Percentiles rank a stretch among this genome's conserved stretches.
Conservation (phyloP, 2,797 vertebrate species). For the Squalus acanthias region DNA sequence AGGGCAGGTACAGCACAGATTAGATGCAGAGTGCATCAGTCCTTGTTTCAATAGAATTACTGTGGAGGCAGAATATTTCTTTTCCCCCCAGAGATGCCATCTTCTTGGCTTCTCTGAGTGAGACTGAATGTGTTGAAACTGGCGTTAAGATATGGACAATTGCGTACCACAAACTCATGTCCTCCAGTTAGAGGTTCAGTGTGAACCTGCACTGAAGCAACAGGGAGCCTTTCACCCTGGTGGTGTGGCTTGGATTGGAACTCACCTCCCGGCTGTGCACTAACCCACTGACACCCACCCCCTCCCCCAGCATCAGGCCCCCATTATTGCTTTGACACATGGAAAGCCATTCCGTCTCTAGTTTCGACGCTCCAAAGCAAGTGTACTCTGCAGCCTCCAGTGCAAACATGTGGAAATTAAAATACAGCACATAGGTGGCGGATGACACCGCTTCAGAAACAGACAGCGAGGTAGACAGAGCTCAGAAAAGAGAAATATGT, state of each 20-base stretch:
- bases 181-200: neutral
- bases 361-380: neutral
- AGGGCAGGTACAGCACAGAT: too few relatives aligned
- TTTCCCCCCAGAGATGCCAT: neutral
- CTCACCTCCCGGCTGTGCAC: neutral
- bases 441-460: neutral
- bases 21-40: conserved; percentile 40
- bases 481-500: neutral
- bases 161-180: neutral
- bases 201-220: neutral
- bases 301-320: neutral
- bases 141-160: neutral
- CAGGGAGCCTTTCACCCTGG: neutral
- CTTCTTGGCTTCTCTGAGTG: neutral
- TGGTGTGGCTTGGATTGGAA: too few relatives aligned
- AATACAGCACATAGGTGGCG: neutral
- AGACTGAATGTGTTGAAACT: neutral
- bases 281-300: neutral
- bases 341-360: neutral
- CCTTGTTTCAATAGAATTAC: conserved; percentile 35
- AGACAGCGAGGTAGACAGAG: too few relatives aligned
- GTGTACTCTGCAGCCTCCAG: neutral
- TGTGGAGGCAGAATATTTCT: conserved; percentile 40
- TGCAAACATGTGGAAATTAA: neutral
- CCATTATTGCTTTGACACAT: neutral